Evolutionary conservation across 2,888 invertebrate species (phyloP), one percentile per base, ranked within the genome.

Genomic region (Ophion ellenae): DNA sequence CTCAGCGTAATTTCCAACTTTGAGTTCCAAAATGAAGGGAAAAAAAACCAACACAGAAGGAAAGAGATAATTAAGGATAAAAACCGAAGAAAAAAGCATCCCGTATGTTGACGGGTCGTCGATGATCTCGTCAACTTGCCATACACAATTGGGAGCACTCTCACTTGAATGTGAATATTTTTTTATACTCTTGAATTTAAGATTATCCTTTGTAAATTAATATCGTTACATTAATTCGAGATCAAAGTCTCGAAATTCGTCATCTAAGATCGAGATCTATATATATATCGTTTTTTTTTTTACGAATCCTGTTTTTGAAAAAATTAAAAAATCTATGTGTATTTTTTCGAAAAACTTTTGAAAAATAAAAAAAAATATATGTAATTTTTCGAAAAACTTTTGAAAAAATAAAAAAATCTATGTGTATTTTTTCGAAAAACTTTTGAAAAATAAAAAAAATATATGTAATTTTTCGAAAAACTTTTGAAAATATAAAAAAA

Each of bases 1-100:
- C 94, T 36, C 93, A 93, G 81, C 93, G 93, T 81, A 94, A 94
- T 85, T 94, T 93, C 74, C 94, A 94, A 85, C 91, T 94, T 3
- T 93, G 87, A 91, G 61, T 5, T 14, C 4, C 1, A 70, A 14
- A 47, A 28, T 40, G 61, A 20, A 28, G 17, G 53, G 32, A 11
- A 59, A 59, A 45, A 32, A 32, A 47, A 53, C 14, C 0, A n/a
- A 64, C 11, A 66, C 17, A 28, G n/a, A 5, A 28, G 9, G n/a
- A 32, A 28, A 28, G 45, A 11, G 36, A 7, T n/a, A 32, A 57
- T 53, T 24, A 53, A 28, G 24, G 20, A 40, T 36, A 79, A 28
- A 17, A 32, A 47, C 14, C 4, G 45, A 71, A 17, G 47, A 32
- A 14, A 57, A 71, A 53, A 9, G 3, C 24, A 71, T 36, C 20